Evolutionary conservation across 1,140 invertebrate species (phyloP), one percentile per base, ranked within the genome.

Genomic region (Cotesia vestalis): DNA sequence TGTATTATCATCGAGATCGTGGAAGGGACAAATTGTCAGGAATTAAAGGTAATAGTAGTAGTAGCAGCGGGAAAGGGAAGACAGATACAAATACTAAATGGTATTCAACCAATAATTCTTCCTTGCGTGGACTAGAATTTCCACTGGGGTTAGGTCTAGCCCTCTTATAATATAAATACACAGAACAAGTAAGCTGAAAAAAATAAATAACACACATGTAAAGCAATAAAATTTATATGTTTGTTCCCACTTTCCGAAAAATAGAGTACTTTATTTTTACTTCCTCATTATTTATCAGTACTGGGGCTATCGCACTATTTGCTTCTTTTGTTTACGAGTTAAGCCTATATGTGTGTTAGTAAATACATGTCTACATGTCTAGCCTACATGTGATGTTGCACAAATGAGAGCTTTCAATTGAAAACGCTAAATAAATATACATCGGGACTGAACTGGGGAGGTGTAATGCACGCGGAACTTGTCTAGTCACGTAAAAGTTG

Each of bases 71-170:
- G 61, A 38, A 64, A 35, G 59, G 71, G 61, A 38, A 64, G 34
- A 57, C 69, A 73, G 40, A 36, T 40, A 27, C 12, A 72, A 71
- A 69, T 59, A 55, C 71, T 55, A 68, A 59, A 69, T 71, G 53
- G 57, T 59, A 17, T n/a, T 67, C 66, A 64, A 69, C 73, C 74
- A 74, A 75, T 77, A 74, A 77, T 78, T 72, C 69, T 64, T 55
- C 64, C 55, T 59, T 46, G 40, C 64, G 69, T 66, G 59, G 60
- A 57, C 4, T 40, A 8, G 66, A 36, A 34, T 4, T 20, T 27
- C 9, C 34, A 57, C 14, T 27, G 27, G 1, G 27, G 27, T 27
- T 2, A 27, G 27, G 27, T 2, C 27, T 27, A 27, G 27, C 27
- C 27, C 27, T 27, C 27, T 27, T 27, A 27, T 27, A 27, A 27